Base-by-base conservation (phyloP, 2,888 invertebrate genomes). In the Megastigmus dorsalis region DNA sequence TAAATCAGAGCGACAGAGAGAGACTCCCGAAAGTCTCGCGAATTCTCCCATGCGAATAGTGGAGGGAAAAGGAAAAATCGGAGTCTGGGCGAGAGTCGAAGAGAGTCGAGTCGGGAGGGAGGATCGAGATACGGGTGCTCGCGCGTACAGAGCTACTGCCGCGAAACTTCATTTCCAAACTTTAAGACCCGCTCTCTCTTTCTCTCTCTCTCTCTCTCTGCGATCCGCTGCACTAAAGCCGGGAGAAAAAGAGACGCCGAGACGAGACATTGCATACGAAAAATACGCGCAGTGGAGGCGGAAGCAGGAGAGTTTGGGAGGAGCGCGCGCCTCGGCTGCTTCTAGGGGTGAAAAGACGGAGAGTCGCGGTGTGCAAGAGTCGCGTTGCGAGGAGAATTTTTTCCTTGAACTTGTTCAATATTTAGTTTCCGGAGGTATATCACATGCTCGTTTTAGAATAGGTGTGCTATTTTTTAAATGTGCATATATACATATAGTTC, bases 101-200 rank as follows among this genome's bases (percentile, higher is more conserved):
- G n/a, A n/a, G n/a, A n/a, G n/a, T n/a, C n/a, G n/a, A n/a, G n/a
- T n/a, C n/a, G n/a, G n/a, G n/a, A n/a, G n/a, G n/a, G n/a, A n/a
- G 57, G 48, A 36, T 52, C 26, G 26, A 65, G 52, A 65, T 36
- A 50, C 36, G 38, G n/a, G n/a, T n/a, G n/a, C n/a, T n/a, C n/a
- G n/a, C n/a, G n/a, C n/a, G n/a, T n/a, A n/a, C n/a, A n/a, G 38
- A 30, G 62, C 48, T n/a, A 48, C 33, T 43, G 13, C 33, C 20
- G 20, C n/a, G 30, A 59, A 72, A 72, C 65, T 65, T 71, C 57
- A 65, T 63, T 65, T 50, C 33, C 65, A 30, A 72, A 66, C 50
- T 72, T 72, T 66, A 66, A 72, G 52, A 60, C 33, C 41, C n/a
- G n/a, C n/a, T n/a, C n/a, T n/a, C n/a, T n/a, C n/a, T n/a, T n/a